These are phyloP conservation scores for Pyrochroa serraticornis DNA, from an alignment of 2,888 invertebrate species.

Conservation along the genomic window DNA sequence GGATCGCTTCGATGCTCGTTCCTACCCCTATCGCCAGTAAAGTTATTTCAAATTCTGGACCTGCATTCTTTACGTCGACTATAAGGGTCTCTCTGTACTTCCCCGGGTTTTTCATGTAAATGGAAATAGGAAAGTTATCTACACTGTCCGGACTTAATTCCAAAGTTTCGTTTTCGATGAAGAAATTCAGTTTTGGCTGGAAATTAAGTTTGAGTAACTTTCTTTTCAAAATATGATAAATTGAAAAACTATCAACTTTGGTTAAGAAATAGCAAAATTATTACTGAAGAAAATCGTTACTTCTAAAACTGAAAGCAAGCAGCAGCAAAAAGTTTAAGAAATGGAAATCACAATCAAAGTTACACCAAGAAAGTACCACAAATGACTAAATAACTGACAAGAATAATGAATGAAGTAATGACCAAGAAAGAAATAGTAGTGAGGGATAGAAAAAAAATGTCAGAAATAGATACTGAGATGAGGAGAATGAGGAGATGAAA, in stretches of 20 bases:
- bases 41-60: constrained; percentile 54
- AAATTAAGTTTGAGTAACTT: constrained; percentile 10
- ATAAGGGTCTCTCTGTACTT: constrained; percentile 47
- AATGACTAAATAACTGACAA: too few relatives aligned
- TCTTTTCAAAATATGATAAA: too few relatives aligned
- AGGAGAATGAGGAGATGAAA: too few relatives aligned
- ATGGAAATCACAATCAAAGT: too few relatives aligned
- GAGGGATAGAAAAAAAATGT: too few relatives aligned
- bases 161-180: constrained; percentile 46
- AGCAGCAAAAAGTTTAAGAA: too few relatives aligned
- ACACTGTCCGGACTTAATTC: constrained; percentile 49
- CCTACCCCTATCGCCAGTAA: constrained; percentile 69
- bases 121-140: constrained; percentile 44
- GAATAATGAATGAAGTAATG: too few relatives aligned
- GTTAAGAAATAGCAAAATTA: neutral
- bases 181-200: constrained; percentile 36
- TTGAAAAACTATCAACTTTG: too few relatives aligned
- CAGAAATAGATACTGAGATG: too few relatives aligned
- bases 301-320: too few relatives aligned
- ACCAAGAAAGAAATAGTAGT: too few relatives aligned
- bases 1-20: constrained; percentile 68
- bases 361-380: too few relatives aligned
- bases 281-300: constrained; percentile 6
- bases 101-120: constrained; percentile 52
- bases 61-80: constrained; percentile 50